phyloP scores from a whole-genome alignment of 1,140 invertebrate species.

The Alviniconcha marisindica region DNA sequence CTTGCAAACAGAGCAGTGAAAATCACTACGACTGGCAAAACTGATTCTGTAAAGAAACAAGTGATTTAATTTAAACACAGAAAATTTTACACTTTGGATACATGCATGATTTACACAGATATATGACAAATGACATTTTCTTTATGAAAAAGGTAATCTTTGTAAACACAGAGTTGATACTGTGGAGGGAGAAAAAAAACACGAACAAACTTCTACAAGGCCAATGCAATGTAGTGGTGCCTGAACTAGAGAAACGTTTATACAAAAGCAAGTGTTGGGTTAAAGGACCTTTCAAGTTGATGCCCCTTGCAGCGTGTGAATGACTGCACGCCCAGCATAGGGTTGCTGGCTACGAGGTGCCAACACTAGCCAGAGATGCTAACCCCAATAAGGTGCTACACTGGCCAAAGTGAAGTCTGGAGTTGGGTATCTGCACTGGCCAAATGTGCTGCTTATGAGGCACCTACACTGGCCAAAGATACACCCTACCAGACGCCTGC shows the following conservation, averaged over 20 bases:
- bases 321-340: neutral
- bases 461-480: too few relatives aligned
- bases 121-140: slow-evolving; percentile 60
- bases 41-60: slow-evolving; percentile 39
- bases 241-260: slow-evolving; percentile 46
- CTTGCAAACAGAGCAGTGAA: too few relatives aligned
- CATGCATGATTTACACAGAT: slow-evolving; percentile 73
- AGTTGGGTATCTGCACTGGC: too few relatives aligned
- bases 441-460: too few relatives aligned
- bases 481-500: too few relatives aligned
- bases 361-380: too few relatives aligned
- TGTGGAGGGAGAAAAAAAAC: slow-evolving; percentile 39
- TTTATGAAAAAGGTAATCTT: slow-evolving; percentile 52
- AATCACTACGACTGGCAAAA: too few relatives aligned
- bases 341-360: too few relatives aligned
- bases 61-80: slow-evolving; percentile 64
- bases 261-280: slow-evolving; percentile 45
- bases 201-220: slow-evolving; percentile 51
- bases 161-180: slow-evolving; percentile 48
- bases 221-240: slow-evolving; percentile 51
- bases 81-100: slow-evolving; percentile 72
- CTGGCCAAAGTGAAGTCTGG: too few relatives aligned
- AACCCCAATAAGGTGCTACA: too few relatives aligned
- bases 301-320: neutral
- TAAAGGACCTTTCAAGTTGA: neutral